Base-by-base conservation (phyloP, 2,113 vertebrate species). In the Grammomys surdaster region DNA sequence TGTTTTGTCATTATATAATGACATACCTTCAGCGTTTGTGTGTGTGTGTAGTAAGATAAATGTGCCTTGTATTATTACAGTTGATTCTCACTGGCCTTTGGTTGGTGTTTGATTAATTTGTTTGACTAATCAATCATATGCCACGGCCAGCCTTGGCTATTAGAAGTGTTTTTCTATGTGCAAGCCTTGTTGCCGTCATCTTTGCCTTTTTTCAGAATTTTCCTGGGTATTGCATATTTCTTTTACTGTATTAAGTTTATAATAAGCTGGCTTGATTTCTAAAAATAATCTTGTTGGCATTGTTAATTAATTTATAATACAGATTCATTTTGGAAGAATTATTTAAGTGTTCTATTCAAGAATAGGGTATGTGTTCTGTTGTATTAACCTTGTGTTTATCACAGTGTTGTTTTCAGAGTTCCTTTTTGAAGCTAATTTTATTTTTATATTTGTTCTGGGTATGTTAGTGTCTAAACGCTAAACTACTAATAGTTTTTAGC, bases 321-420 rank as follows among this genome's bases (percentile, higher is more conserved):
- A 95, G 75, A 85, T 80, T 90, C 90, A 90, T 93, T 95, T 95
- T 88, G 75, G 73, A 96, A 92, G 89, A 95, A 90, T 82, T 70
- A 51, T 46, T 78, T 58, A 73, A 93, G 4, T 70, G n/a, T 92
- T 60, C n/a, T 92, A 36, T 91, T 17, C 46, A 89, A 89, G 80
- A 82, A 60, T 56, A 96, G 96, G 48, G 26, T 77, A 51, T 90
- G 63, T 65, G 95, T 93, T 72, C 63, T 92, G 0, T 91, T 75
- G 80, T 84, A 43, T 88, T 86, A 96, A 69, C 26, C 28, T 70
- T 78, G 69, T 93, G 70, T 96, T 24, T 94, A 40, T 95, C 92
- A 81, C 19, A 69, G 4, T 93, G 36, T 40, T 36, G 13, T 56
- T 96, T 75, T 51, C 12, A 95, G 20, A 48, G 88, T 96, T 93